A percentile compares a stretch with the other conserved stretches of the same genome.
Conservation (phyloP, 2,888 invertebrate genomes). For the Thecocarcelia acutangulata region DNA sequence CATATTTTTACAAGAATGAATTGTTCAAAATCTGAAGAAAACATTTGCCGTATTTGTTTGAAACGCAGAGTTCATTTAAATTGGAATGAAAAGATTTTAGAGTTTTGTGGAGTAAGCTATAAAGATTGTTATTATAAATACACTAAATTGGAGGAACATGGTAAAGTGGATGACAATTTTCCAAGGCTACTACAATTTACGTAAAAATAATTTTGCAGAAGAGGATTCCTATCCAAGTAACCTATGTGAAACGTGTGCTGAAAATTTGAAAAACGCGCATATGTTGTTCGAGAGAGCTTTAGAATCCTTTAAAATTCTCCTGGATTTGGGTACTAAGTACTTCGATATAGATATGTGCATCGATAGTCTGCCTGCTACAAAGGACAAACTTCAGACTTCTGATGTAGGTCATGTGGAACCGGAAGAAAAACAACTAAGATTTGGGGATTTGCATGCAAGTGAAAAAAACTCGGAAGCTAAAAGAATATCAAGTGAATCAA, state of each 20-base stretch:
- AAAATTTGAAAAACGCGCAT: conserved; percentile 26
- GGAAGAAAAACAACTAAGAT: background rate
- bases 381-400: background rate
- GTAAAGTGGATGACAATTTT: conserved; percentile 1
- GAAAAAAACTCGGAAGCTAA: background rate
- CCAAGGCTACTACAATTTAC: too few species aligned
- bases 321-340: background rate
- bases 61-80: background rate
- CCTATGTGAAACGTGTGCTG: conserved; percentile 29
- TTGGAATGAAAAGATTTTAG: conserved; percentile 34
- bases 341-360: background rate
- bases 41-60: conserved; percentile 45
- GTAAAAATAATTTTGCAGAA: background rate
- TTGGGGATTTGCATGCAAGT: background rate
- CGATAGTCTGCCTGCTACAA: background rate
- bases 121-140: conserved; percentile 54
- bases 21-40: background rate
- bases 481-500: background rate
- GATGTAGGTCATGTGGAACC: background rate
- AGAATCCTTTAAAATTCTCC: conserved; percentile 14
- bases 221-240: conserved; percentile 22
- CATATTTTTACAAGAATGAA: background rate
- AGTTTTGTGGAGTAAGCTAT: conserved; percentile 15
- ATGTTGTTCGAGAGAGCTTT: conserved; percentile 42
- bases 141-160: conserved; percentile 12